Evolutionary conservation across 2,888 invertebrate genomes (phyloP).

Genomic region (Micropterix aruncella): DNA sequence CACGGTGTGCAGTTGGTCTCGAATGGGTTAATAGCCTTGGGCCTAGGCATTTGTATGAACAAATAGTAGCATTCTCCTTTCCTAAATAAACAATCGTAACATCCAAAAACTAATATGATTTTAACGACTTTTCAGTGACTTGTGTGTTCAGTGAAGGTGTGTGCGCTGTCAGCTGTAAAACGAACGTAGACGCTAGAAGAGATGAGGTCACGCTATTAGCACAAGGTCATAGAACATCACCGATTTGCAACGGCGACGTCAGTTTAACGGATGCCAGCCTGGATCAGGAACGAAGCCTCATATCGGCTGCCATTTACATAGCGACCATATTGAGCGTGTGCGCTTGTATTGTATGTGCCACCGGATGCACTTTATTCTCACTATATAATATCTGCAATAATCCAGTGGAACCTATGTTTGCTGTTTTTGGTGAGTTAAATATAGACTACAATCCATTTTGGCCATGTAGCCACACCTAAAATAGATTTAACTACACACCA

Average conservation of each 20-base stretch:
- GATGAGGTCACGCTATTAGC: constrained; percentile 19
- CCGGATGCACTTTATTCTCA: constrained; percentile 21
- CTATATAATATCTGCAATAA: constrained; percentile 30
- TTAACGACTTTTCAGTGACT: constrained; percentile 29
- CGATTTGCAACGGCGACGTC: neutral
- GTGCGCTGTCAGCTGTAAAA: constrained; percentile 32
- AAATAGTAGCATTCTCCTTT: too few species aligned
- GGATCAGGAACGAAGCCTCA: constrained; percentile 24
- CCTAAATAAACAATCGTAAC: too few species aligned
- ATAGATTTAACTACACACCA: too few species aligned
- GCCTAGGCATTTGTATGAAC: too few species aligned
- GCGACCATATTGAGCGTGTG: constrained; percentile 20
- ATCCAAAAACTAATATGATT: too few species aligned
- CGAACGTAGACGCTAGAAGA: constrained; percentile 21
- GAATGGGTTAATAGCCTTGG: too few species aligned
- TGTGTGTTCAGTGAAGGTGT: constrained; percentile 22
- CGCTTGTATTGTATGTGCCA: constrained; percentile 19
- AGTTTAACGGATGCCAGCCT: too few species aligned
- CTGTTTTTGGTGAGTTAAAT: constrained; percentile 28
- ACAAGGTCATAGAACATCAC: neutral
- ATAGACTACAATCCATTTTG: too few species aligned
- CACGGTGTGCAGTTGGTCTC: too few species aligned
- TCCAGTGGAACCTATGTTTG: constrained; percentile 30
- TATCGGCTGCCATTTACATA: constrained; percentile 25
- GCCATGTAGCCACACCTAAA: too few species aligned